Evolutionary conservation across 2,888 invertebrate species (phyloP), one percentile per base, ranked within the genome.

Genomic region (Tridacna gigas): DNA sequence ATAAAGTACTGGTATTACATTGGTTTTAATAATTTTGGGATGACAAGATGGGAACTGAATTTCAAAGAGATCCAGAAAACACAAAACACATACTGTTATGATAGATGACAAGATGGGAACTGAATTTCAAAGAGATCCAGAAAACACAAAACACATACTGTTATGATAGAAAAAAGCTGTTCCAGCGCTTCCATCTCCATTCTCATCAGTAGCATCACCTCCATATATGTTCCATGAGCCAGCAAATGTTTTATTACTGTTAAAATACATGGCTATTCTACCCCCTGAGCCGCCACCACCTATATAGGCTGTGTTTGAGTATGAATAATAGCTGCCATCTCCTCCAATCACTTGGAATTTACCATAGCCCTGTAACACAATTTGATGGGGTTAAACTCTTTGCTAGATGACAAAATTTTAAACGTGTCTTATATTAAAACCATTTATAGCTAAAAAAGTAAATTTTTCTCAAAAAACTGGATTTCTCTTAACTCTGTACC

Each of bases 101-200:
- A 73, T 89, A 92, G 77, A 92, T n/a, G n/a, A n/a, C n/a, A n/a
- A n/a, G n/a, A n/a, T n/a, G n/a, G n/a, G n/a, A n/a, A n/a, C n/a
- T n/a, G 37, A 37, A 4, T 37, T 7, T 37, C 37, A 37, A 37
- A 4, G 37, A 37, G 37, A 37, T 37, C 37, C 7, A 2, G 37
- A 7, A 37, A 37, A 37, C 37, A 37, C 37, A 67, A 18, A 22
- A 18, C 25, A 26, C 13, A 25, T 79, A 91, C 92, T 90, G 83
- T 82, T 92, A 77, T 92, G 92, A 73, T 89, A 92, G 77, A 92
- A 91, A 85, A 90, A 92, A 9, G 88, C 84, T 11, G 91, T 91
- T 22, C 92, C 92, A 20, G 92, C 89, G 48, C 91, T 90, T 11
- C 91, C 92, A 75, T 89, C 90, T 13, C 87, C 88, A 18, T 12